Base-by-base conservation (phyloP, 2,888 invertebrate genomes). In the Acrocera orbiculus region DNA sequence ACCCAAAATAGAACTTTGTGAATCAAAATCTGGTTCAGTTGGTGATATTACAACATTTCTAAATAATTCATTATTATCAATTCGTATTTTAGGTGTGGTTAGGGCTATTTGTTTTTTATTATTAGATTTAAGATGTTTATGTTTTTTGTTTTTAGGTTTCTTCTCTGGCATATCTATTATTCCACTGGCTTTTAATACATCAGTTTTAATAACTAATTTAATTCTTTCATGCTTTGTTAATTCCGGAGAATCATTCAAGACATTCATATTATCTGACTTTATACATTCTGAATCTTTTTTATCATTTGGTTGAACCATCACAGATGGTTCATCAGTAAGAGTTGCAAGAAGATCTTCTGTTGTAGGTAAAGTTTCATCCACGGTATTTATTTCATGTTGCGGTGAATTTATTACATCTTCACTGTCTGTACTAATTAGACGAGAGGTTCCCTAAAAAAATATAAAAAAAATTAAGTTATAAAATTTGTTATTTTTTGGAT, bases 361-460 rank as follows among this genome's bases (percentile, higher is more conserved):
- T 28, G 38, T 9, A 19, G 23, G 20, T 29, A 40, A 27, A 22
- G 29, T 36, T 8, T 32, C 37, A 35, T 40, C 32, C 32, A 36
- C 34, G 27, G 40, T 27, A 24, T 38, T 37, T 28, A 40, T 35
- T 27, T 66, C 65, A 41, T 65, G 63, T 40, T 61, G 61, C 34
- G 69, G 67, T 32, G 68, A 67, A 42, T 64, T 67, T 30, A 65
- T 63, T 32, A 68, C 66, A 51, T 67, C 69, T 61, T 72, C 72
- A 36, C 71, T 72, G 48, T 72, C 72, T 32, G 72, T 72, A 49
- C 72, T 72, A 35, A 72, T 69, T 51, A 72, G 64, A 44, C 72
- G 66, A 31, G 72, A 72, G 36, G 71, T 72, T 32, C 72, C 72
- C 61, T 61, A 40, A 31, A 44, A 45, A 39, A 30, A 30, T 31